These are phyloP conservation scores for Volucella zonaria DNA, from an alignment of 2,888 invertebrate genomes.

Conservation along the genomic window DNA sequence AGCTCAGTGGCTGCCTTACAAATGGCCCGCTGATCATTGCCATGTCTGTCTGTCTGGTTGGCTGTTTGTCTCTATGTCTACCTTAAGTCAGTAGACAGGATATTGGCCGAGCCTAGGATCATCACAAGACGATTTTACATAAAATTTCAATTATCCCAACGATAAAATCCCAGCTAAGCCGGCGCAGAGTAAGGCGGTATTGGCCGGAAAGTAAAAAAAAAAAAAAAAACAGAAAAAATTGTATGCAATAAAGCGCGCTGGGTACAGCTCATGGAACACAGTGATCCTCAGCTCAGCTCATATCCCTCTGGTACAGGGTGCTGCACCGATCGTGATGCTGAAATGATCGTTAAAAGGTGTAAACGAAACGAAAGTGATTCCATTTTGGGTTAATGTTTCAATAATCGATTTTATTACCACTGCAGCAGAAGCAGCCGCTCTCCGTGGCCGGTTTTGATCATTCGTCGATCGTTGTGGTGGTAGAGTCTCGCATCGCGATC, in stretches of 20 bases:
- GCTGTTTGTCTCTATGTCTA: conserved; percentile 3
- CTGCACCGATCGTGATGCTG: conserved; percentile 65
- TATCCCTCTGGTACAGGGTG: no score
- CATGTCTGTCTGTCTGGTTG: conserved; percentile 70
- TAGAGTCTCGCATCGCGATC: conserved; percentile 19
- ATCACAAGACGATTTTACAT: conserved; percentile 72
- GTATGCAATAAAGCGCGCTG: conserved; percentile 67
- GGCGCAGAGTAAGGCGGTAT: conserved; percentile 33
- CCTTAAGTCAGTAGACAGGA: conserved; percentile 41
- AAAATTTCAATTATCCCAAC: conserved; percentile 73
- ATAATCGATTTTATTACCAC: conserved; percentile 74
- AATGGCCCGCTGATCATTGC: conserved; percentile 73
- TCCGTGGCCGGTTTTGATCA: conserved; percentile 48
- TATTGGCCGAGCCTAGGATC: conserved; percentile 71
- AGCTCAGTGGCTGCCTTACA: conserved; percentile 65
- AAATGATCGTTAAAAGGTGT: conserved; percentile 77
- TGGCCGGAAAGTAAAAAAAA: conserved; percentile 7
- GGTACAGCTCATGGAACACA: no score
- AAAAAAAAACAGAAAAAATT: conserved; percentile 50
- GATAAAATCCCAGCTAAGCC: conserved; percentile 55
- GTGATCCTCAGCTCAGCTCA: no score
- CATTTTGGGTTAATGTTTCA: conserved; percentile 75
- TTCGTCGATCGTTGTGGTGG: conserved; percentile 14
- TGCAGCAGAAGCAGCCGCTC: conserved; percentile 63
- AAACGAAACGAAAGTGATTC: conserved; percentile 77